A percentile compares a stretch with the other conserved stretches of the same genome.
These are phyloP conservation scores for Brienomyrus longianalis DNA, from an alignment of 2,113 vertebrate species.

Conservation along the genomic window DNA sequence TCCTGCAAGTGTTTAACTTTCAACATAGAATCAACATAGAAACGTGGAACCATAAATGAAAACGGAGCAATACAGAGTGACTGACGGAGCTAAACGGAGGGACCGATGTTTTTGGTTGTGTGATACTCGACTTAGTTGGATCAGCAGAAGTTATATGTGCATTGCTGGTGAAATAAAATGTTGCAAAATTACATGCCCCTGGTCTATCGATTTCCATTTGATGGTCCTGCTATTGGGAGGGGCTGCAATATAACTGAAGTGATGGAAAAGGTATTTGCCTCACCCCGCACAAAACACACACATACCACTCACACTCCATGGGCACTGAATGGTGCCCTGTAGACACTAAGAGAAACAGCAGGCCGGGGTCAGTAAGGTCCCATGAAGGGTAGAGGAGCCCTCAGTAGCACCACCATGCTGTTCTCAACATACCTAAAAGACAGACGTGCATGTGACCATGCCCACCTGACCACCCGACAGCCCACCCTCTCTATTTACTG, in stretches of 20 bases:
- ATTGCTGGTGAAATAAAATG: constrained; percentile 10
- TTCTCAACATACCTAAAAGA: not conserved
- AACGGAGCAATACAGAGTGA: not conserved
- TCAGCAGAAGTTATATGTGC: not conserved
- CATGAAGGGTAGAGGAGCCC: not conserved
- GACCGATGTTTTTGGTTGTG: not conserved
- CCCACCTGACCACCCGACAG: not conserved
- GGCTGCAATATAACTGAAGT: not conserved
- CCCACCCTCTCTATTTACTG: not conserved
- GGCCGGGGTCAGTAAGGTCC: not conserved
- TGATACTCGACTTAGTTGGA: not conserved
- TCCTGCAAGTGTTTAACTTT: not conserved
- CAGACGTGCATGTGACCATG: not conserved
- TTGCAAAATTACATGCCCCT: not conserved
- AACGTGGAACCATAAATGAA: not conserved
- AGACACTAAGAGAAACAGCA: not conserved
- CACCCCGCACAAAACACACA: not conserved
- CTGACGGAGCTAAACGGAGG: not conserved
- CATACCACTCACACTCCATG: too few species aligned
- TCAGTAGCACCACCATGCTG: not conserved
- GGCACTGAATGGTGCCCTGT: not conserved
- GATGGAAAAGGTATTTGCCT: not conserved
- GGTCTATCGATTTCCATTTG: not conserved
- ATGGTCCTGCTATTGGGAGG: not conserved
- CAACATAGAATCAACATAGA: not conserved